phyloP scores from a whole-genome alignment of 2,113 vertebrate genomes.

The Heteronetta atricapilla region DNA sequence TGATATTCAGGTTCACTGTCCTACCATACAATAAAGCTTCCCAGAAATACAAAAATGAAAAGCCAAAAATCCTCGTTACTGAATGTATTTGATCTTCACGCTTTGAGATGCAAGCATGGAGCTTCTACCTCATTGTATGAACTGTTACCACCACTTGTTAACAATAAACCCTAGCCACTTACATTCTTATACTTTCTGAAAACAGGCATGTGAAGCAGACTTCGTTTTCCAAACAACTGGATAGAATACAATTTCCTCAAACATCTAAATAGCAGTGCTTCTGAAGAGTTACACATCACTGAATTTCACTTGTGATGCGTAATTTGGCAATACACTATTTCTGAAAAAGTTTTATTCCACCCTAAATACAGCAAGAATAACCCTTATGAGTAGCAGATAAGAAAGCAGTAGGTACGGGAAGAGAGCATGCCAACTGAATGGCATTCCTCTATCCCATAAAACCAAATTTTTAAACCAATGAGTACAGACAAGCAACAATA shows the following conservation, averaged over 20 bases:
- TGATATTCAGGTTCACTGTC: neutral
- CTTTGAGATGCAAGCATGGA: neutral
- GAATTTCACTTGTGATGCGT: neutral
- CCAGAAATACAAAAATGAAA: neutral
- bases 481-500: neutral
- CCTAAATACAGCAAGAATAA: neutral
- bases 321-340: neutral
- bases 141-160: neutral
- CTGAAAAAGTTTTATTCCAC: neutral
- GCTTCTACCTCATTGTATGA: neutral
- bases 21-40: neutral
- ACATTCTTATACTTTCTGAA: neutral
- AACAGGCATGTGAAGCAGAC: neutral
- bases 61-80: neutral
- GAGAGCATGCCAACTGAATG: neutral
- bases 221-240: neutral
- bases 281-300: neutral
- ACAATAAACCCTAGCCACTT: neutral
- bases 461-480: neutral
- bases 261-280: neutral
- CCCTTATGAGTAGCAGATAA: neutral
- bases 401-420: neutral
- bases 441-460: neutral
- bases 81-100: neutral
- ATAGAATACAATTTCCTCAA: neutral